Evolutionary conservation across 2,888 invertebrate species (phyloP).

Genomic region (Phortica magna): DNA sequence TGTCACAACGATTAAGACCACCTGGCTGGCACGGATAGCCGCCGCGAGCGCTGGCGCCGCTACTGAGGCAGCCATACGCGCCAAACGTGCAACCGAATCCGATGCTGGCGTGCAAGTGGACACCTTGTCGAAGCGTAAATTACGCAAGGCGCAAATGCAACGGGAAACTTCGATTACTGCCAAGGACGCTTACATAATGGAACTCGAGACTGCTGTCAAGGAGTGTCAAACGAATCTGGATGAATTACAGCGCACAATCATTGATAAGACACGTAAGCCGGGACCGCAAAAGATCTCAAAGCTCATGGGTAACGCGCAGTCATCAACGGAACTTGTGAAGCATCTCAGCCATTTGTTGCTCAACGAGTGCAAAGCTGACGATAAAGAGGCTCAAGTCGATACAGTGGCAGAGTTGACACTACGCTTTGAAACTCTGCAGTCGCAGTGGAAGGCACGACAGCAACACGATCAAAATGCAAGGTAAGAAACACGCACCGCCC

Average conservation of each 20-base stretch:
- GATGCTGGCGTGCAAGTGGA: conserved; percentile 90
- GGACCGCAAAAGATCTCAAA: conserved; percentile 87
- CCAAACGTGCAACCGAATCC: conserved; percentile 85
- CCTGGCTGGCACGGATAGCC: conserved; percentile 73
- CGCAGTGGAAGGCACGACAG: conserved; percentile 86
- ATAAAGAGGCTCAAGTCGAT: conserved; percentile 83
- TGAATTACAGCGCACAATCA: conserved; percentile 82
- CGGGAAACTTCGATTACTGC: conserved; percentile 86
- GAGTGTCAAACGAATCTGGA: conserved; percentile 85
- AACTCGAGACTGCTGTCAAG: conserved; percentile 85
- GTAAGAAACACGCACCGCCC: conserved; percentile 78
- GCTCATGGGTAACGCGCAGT: conserved; percentile 87
- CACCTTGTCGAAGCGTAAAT: conserved; percentile 82
- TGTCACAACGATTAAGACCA: conserved; percentile 78
- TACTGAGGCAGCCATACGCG: conserved; percentile 84
- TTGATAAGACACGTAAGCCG: conserved; percentile 80
- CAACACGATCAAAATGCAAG: conserved; percentile 88
- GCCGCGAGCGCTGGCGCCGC: conserved; percentile 75
- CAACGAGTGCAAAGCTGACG: conserved; percentile 85
- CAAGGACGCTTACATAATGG: conserved; percentile 89
- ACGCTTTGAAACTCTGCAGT: conserved; percentile 84
- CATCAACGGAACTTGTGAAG: conserved; percentile 88
- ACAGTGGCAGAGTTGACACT: conserved; percentile 83
- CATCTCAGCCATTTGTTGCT: conserved; percentile 87
- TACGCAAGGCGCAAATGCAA: conserved; percentile 75